These are phyloP conservation scores for Desoria tigrina DNA, from an alignment of 2,888 invertebrate species.

Conservation along the genomic window DNA sequence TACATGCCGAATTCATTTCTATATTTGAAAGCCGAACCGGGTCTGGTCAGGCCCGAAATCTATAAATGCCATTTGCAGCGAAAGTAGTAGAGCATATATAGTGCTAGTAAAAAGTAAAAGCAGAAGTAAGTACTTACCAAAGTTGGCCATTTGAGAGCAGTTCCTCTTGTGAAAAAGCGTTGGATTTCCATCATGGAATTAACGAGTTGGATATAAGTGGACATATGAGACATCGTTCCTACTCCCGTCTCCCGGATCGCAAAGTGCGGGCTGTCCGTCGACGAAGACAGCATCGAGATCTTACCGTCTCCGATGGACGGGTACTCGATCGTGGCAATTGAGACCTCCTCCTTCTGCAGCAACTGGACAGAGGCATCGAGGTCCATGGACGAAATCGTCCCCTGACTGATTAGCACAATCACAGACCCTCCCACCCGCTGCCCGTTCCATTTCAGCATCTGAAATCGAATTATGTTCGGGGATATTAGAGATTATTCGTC, in stretches of 20 bases:
- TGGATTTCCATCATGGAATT: conserved; percentile 51
- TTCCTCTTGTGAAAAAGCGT: conserved; percentile 44
- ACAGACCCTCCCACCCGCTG: conserved; percentile 59
- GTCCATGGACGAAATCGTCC: conserved; percentile 59
- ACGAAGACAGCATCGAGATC: conserved; percentile 47
- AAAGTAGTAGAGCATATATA: too few species aligned
- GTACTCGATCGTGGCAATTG: conserved; percentile 60
- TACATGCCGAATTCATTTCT: too few species aligned
- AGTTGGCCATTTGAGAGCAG: conserved; percentile 44
- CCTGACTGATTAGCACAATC: conserved; percentile 63
- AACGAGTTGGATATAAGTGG: conserved; percentile 51
- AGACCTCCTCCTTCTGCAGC: conserved; percentile 59
- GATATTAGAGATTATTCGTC: too few species aligned
- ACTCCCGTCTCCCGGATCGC: conserved; percentile 52
- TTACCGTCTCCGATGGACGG: conserved; percentile 49
- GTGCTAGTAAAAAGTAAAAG: too few species aligned
- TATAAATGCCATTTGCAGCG: too few species aligned
- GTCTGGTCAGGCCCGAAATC: too few species aligned
- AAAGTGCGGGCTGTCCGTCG: conserved; percentile 50
- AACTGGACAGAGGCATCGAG: conserved; percentile 58
- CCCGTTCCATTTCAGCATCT: conserved; percentile 59
- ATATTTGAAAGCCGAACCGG: too few species aligned
- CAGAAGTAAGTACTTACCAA: conserved; percentile 47
- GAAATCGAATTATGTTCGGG: conserved; percentile 25
- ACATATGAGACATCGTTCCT: conserved; percentile 52